These are phyloP conservation scores for Cryptotis parvus DNA, from an alignment of 2,113 vertebrate species.

Conservation along the genomic window DNA sequence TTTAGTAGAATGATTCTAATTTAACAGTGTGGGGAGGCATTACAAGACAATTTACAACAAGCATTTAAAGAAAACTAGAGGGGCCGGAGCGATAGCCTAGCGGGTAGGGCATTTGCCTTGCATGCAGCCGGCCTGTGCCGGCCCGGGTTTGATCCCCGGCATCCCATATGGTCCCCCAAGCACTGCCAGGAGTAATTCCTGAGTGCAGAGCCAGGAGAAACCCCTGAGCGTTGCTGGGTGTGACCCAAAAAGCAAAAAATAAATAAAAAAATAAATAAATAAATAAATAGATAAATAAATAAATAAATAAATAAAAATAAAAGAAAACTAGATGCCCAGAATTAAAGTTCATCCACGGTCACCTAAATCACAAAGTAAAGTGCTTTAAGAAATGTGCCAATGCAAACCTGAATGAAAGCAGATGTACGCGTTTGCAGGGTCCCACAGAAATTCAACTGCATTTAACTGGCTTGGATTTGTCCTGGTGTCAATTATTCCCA, in stretches of 20 bases:
- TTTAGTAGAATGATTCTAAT: constrained; percentile 29
- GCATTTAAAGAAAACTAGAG: not conserved
- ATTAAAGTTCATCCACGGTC: constrained; percentile 32
- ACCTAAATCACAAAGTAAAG: constrained; percentile 60
- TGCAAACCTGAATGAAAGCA: constrained; percentile 93
- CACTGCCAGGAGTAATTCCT: no score
- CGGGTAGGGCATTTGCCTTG: no score
- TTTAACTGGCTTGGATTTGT: constrained; percentile 92
- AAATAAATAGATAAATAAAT: no score
- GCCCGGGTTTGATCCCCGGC: no score
- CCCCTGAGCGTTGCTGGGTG: no score
- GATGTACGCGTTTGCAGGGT: constrained; percentile 92
- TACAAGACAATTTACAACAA: constrained; percentile 44
- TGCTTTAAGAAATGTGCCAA: constrained; percentile 77
- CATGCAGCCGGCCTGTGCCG: no score
- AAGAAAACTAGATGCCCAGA: constrained; percentile 32
- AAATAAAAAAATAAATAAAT: no score
- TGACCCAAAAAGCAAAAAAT: no score
- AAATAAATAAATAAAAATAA: no score
- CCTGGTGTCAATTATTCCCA: constrained; percentile 91
- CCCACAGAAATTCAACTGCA: constrained; percentile 92
- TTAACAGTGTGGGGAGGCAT: not conserved
- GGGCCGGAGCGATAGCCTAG: no score
- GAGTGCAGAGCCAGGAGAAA: no score
- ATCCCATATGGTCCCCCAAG: no score